phyloP scores from a whole-genome alignment of 2,888 invertebrate species.

The Thymelicus sylvestris region DNA sequence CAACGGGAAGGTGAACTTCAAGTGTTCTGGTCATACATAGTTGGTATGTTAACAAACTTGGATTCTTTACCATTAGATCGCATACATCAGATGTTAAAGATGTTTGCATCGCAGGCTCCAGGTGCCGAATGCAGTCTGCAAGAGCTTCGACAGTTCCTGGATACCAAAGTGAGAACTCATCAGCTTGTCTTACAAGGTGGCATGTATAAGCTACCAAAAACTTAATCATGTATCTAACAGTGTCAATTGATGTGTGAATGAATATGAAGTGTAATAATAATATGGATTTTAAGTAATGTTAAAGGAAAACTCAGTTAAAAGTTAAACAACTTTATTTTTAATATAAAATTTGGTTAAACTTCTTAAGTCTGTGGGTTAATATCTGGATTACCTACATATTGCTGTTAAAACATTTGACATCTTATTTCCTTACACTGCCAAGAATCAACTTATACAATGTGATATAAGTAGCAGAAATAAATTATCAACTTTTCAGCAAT shows the following conservation, averaged over 20 bases:
- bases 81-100: slow-evolving; percentile 97
- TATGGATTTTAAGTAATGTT: not conserved
- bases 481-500: slow-evolving; percentile 67
- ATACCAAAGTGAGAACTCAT: slow-evolving; percentile 96
- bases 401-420: slow-evolving; percentile 59
- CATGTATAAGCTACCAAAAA: slow-evolving; percentile 94
- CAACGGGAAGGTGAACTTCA: slow-evolving; percentile 97
- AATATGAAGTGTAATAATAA: not conserved
- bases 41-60: slow-evolving; percentile 98
- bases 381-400: slow-evolving; percentile 59
- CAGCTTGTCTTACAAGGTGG: slow-evolving; percentile 93
- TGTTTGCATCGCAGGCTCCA: slow-evolving; percentile 97
- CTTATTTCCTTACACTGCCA: slow-evolving; percentile 52
- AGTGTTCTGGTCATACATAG: slow-evolving; percentile 98
- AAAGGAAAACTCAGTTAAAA: slow-evolving; percentile 52
- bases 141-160: slow-evolving; percentile 94
- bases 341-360: slow-evolving; percentile 76
- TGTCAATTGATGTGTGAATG: not conserved
- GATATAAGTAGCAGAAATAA: slow-evolving; percentile 68
- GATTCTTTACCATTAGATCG: slow-evolving; percentile 95
- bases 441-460: slow-evolving; percentile 54
- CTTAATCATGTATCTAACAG: slow-evolving; percentile 54
- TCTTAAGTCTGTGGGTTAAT: slow-evolving; percentile 71
- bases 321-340: slow-evolving; percentile 77
- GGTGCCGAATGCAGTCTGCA: slow-evolving; percentile 95